phyloP scores from a whole-genome alignment of 1,140 invertebrate genomes.

The Drosophila eugracilis region DNA sequence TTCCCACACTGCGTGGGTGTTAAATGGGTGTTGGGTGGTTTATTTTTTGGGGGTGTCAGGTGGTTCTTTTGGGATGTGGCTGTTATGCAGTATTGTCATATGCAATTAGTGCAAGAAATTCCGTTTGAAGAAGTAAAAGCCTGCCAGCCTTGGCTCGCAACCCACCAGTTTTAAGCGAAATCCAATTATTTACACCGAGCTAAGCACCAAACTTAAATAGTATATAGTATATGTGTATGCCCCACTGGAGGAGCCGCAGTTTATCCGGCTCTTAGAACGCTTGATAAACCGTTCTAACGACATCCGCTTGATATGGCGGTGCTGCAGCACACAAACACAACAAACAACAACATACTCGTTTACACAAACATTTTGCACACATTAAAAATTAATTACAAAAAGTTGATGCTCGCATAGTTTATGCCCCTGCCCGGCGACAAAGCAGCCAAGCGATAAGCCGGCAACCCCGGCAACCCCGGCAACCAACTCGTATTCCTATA shows the following conservation, averaged over 20 bases:
- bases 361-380: constrained; percentile 76
- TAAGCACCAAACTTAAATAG: constrained; percentile 14
- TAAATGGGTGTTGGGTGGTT: constrained; percentile 16
- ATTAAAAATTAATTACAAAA: constrained; percentile 83
- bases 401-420: constrained; percentile 72
- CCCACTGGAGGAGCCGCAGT: constrained; percentile 4
- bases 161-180: neutral
- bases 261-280: constrained; percentile 41
- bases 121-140: constrained; percentile 25
- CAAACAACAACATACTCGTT: constrained; percentile 52
- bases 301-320: constrained; percentile 35
- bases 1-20: neutral
- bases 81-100: constrained; percentile 60
- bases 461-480: constrained; percentile 15
- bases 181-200: constrained; percentile 38
- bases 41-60: constrained; percentile 11
- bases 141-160: neutral
- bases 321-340: too few species aligned
- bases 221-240: neutral
- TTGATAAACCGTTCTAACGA: constrained; percentile 45
- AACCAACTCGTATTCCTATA: constrained; percentile 4
- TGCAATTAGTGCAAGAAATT: constrained; percentile 65
- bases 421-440: constrained; percentile 73
- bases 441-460: constrained; percentile 64
- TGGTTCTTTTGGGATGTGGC: neutral